Percentiles rank a stretch among this genome's conserved stretches.
These are phyloP conservation scores for Dendroctonus valens DNA, from an alignment of 1,140 invertebrate species.

Conservation along the genomic window DNA sequence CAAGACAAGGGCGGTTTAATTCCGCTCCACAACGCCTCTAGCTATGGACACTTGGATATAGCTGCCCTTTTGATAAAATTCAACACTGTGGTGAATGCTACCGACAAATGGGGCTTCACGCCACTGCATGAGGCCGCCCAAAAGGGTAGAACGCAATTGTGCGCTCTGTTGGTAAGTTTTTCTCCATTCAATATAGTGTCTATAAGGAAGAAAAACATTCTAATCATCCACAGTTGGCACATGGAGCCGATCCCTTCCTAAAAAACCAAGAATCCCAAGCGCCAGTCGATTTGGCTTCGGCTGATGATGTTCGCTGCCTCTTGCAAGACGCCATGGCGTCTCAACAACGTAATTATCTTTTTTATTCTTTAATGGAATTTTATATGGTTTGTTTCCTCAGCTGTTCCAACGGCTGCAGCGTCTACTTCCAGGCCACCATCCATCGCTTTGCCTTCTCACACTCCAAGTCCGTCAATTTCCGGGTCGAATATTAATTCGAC, in stretches of 20 bases:
- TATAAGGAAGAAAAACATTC: background rate
- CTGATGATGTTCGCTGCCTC: constrained; percentile 90
- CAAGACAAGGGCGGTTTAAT: constrained; percentile 87
- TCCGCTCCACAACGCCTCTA: constrained; percentile 77
- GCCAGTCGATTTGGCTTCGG: constrained; percentile 85
- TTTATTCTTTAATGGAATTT: background rate
- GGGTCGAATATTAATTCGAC: constrained; percentile 24
- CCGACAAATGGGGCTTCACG: constrained; percentile 96
- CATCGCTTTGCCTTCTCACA: constrained; percentile 48
- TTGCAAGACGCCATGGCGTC: constrained; percentile 91
- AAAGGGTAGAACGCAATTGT: constrained; percentile 92
- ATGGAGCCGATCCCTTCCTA: constrained; percentile 92
- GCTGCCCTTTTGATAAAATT: constrained; percentile 87
- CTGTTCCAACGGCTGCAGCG: constrained; percentile 44
- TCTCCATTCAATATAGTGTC: too few relatives aligned
- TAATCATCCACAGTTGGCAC: constrained; percentile 59
- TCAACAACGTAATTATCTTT: constrained; percentile 40
- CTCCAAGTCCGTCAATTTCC: constrained; percentile 47
- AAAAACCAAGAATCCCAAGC: constrained; percentile 96
- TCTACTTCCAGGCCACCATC: constrained; percentile 44
- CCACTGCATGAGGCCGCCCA: constrained; percentile 95
- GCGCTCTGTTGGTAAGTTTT: constrained; percentile 75
- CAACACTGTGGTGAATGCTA: constrained; percentile 92
- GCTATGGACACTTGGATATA: constrained; percentile 86
- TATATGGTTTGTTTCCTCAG: constrained; percentile 2